A percentile compares a stretch with the other conserved stretches of the same genome.
phyloP scores from a whole-genome alignment of 1,140 invertebrate species.

The Notospermus geniculatus region DNA sequence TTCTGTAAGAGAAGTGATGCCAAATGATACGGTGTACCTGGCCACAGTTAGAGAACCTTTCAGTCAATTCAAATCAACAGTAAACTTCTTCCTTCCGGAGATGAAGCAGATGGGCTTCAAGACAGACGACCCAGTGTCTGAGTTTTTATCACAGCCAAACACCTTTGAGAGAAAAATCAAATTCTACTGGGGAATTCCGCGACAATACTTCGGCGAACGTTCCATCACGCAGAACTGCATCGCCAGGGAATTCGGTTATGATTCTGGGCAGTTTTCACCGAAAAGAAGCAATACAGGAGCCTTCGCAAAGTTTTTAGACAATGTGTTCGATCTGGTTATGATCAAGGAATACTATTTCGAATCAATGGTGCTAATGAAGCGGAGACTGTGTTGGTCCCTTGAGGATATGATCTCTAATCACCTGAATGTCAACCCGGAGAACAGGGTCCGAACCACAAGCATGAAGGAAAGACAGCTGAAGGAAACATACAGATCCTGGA shows the following conservation, averaged over 20 bases:
- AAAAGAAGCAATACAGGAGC: neutral
- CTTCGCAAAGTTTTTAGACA: neutral
- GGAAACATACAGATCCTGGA: slow-evolving; percentile 30
- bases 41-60: slow-evolving; percentile 24
- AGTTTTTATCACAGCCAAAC: neutral
- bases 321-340: slow-evolving; percentile 1
- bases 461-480: neutral
- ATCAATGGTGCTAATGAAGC: neutral
- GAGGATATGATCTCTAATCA: slow-evolving; percentile 3
- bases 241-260: neutral
- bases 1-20: slow-evolving; percentile 16
- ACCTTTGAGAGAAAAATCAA: neutral
- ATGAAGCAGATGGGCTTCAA: neutral
- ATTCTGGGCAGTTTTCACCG: neutral
- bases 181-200: neutral
- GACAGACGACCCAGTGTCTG: neutral
- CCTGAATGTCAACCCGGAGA: neutral
- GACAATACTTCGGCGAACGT: neutral
- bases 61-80: slow-evolving; percentile 22
- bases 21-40: slow-evolving; percentile 17
- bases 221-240: slow-evolving; percentile 4
- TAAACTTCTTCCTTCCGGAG: slow-evolving; percentile 11
- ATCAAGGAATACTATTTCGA: neutral
- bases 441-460: neutral
- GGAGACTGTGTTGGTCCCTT: slow-evolving; percentile 3